Percentiles rank a stretch among this genome's conserved stretches.
Evolutionary conservation across 2,797 vertebrate species (phyloP).

Genomic region (Pseudochirops cupreus): DNA sequence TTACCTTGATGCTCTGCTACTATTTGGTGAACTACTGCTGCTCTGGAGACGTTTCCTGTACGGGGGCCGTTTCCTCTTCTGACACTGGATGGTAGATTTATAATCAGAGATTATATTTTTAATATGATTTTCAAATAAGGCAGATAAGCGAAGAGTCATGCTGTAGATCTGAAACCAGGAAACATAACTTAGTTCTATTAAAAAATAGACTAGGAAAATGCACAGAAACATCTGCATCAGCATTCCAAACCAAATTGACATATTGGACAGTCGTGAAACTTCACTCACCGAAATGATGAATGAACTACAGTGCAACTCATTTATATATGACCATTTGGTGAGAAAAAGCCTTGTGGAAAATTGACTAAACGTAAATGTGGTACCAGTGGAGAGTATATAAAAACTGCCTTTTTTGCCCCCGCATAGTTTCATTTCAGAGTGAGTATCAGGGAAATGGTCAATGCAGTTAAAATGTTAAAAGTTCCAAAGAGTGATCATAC

Average conservation of each 20-base stretch:
- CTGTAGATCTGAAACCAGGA: slow-evolving; percentile 92
- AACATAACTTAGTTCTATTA: slow-evolving; percentile 29
- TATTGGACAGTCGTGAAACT: accelerated
- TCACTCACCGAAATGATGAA: background rate
- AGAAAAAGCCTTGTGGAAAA: background rate
- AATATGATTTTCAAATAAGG: slow-evolving; percentile 96
- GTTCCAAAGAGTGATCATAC: background rate
- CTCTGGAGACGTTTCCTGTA: slow-evolving; percentile 93
- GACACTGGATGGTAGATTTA: slow-evolving; percentile 94
- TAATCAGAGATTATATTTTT: slow-evolving; percentile 95
- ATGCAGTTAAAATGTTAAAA: background rate
- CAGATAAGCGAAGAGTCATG: slow-evolving; percentile 97
- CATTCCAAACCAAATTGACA: background rate
- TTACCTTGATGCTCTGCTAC: slow-evolving; percentile 91
- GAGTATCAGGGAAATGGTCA: background rate
- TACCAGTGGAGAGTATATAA: background rate
- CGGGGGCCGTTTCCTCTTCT: slow-evolving; percentile 90
- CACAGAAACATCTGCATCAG: background rate
- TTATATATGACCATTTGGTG: background rate
- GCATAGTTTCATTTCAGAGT: background rate
- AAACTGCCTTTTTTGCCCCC: background rate
- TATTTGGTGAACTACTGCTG: slow-evolving; percentile 91
- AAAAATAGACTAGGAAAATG: slow-evolving; percentile 9
- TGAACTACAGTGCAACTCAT: background rate
- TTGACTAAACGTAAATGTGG: background rate